Evolutionary conservation across 2,113 vertebrate genomes (phyloP).

Genomic region (Gallinago media): DNA sequence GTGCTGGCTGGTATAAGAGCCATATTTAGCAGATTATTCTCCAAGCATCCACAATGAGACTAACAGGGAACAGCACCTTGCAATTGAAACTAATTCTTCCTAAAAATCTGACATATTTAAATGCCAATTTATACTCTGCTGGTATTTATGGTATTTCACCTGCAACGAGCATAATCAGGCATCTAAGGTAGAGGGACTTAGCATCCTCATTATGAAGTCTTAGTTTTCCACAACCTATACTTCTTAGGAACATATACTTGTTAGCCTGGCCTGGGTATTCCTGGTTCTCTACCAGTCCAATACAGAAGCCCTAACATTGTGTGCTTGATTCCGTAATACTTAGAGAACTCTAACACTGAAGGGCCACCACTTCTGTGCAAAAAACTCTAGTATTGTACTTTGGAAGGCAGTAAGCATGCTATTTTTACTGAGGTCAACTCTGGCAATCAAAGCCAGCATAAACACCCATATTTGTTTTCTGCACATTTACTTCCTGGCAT

Average conservation of each 20-base stretch:
- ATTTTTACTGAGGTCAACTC: not conserved
- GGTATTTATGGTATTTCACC: not conserved
- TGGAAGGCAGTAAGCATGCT: not conserved
- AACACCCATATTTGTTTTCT: not conserved
- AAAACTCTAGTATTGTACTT: not conserved
- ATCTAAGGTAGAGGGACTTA: not conserved
- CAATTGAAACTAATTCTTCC: not conserved
- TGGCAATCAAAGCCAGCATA: not conserved
- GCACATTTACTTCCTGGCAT: not conserved
- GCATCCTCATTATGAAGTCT: not conserved
- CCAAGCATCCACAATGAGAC: not conserved
- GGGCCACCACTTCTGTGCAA: not conserved
- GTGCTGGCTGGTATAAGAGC: not conserved
- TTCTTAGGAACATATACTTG: not conserved
- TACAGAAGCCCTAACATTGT: not conserved
- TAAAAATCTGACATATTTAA: not conserved
- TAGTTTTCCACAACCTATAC: not conserved
- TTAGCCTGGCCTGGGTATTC: not conserved
- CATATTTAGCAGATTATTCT: not conserved
- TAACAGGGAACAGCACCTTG: not conserved
- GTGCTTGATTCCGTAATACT: not conserved
- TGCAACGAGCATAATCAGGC: not conserved
- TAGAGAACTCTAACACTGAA: not conserved
- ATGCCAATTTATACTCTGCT: not conserved
- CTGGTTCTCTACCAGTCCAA: not conserved